These are phyloP conservation scores for Aleiodes alternator DNA, from an alignment of 2,888 invertebrate species.

Conservation along the genomic window DNA sequence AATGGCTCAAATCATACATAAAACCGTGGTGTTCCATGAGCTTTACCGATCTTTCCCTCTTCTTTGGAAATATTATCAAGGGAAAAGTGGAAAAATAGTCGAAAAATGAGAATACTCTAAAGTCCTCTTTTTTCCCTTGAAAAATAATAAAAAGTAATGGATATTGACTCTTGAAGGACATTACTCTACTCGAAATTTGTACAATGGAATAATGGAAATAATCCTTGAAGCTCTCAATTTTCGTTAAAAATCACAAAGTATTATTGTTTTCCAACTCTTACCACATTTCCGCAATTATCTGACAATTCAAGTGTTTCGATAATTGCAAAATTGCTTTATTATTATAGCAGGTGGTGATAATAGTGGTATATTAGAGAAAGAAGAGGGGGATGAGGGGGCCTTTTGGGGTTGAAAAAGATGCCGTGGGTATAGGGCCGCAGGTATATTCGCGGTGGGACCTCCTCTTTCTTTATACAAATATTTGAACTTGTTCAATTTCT, in stretches of 20 bases:
- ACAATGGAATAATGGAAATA: too few species aligned
- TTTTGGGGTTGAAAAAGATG: too few species aligned
- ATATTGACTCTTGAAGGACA: neutral
- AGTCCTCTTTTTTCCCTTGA: too few species aligned
- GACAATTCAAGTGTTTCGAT: slow-evolving; percentile 62
- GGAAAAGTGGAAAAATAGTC: neutral
- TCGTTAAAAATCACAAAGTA: slow-evolving; percentile 4
- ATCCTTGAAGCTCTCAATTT: neutral
- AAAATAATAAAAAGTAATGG: neutral
- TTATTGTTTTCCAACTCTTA: slow-evolving; percentile 24
- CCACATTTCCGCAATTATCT: slow-evolving; percentile 30
- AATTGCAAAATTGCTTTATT: slow-evolving; percentile 69
- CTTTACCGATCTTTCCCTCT: slow-evolving; percentile 5
- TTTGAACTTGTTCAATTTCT: slow-evolving; percentile 50
- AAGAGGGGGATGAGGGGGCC: too few species aligned
- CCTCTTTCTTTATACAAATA: slow-evolving; percentile 65
- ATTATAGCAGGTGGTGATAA: slow-evolving; percentile 67
- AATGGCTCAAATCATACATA: slow-evolving; percentile 21
- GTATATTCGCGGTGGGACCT: slow-evolving; percentile 39
- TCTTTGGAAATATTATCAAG: neutral
- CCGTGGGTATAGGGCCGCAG: slow-evolving; percentile 26
- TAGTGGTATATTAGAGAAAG: slow-evolving; percentile 49
- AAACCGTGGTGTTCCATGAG: slow-evolving; percentile 20
- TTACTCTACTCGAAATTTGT: neutral
- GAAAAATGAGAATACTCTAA: neutral